Conservation (phyloP, 2,797 vertebrate species). For the Trachurus trachurus region DNA sequence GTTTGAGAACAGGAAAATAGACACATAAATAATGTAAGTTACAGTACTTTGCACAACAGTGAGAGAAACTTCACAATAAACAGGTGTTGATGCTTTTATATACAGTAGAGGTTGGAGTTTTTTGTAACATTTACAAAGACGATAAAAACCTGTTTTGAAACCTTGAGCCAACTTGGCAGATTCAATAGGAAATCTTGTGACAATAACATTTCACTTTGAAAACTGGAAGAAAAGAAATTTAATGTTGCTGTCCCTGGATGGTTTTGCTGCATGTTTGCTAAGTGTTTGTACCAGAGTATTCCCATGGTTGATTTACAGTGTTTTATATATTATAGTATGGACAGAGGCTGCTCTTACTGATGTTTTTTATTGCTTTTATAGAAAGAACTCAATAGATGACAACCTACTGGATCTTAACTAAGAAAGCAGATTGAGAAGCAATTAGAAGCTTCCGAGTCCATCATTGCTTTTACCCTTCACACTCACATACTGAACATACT, state of each 20-base stretch:
- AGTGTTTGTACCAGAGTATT: no score
- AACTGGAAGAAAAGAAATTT: neutral
- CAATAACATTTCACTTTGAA: neutral
- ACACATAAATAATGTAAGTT: no score
- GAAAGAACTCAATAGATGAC: neutral
- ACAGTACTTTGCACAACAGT: no score
- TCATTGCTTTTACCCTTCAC: neutral
- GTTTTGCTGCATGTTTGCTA: neutral
- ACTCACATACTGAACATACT: neutral
- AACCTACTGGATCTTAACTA: neutral
- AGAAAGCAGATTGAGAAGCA: neutral
- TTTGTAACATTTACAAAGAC: neutral
- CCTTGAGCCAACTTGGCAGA: neutral
- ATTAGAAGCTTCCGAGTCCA: slow-evolving; percentile 1
- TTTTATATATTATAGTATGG: no score
- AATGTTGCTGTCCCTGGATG: neutral
- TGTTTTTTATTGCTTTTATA: neutral
- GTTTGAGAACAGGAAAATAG: no score
- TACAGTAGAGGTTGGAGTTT: no score
- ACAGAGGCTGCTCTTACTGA: neutral
- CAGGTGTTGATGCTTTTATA: neutral
- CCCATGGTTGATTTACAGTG: no score
- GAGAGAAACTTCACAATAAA: no score
- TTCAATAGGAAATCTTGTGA: neutral
- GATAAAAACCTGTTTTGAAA: neutral